These are phyloP conservation scores for Syrrhaptes paradoxus DNA, from an alignment of 2,113 vertebrate genomes.

Conservation along the genomic window DNA sequence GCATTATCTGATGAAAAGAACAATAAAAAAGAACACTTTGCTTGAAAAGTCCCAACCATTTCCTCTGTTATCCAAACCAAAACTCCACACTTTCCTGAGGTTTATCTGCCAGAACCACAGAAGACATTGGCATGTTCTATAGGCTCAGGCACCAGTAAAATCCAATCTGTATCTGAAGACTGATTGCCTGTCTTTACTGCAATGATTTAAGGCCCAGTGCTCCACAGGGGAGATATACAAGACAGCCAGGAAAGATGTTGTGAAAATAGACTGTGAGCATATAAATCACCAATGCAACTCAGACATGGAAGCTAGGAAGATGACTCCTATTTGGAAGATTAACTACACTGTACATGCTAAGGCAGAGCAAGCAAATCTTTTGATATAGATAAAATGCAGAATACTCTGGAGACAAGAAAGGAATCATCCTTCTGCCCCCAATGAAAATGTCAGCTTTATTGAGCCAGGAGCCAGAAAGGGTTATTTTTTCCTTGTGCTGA, in stretches of 20 bases:
- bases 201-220: slow-evolving; percentile 29
- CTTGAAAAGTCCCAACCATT: not conserved
- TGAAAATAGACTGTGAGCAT: slow-evolving; percentile 31
- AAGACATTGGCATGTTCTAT: slow-evolving; percentile 3
- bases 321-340: slow-evolving; percentile 30
- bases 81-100: slow-evolving; percentile 32
- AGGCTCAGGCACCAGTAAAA: slow-evolving; percentile 36
- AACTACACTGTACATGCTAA: not conserved
- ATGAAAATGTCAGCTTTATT: not conserved
- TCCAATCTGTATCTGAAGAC: slow-evolving; percentile 43
- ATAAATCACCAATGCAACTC: slow-evolving; percentile 50
- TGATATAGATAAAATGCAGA: not conserved
- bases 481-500: not conserved
- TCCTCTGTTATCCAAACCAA: slow-evolving; percentile 17
- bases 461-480: slow-evolving; percentile 5
- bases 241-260: slow-evolving; percentile 43
- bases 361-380: slow-evolving; percentile 1
- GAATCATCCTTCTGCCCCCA: not conserved
- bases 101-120: slow-evolving; percentile 55
- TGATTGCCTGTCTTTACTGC: slow-evolving; percentile 42
- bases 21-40: slow-evolving; percentile 4
- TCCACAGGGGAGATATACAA: slow-evolving; percentile 46
- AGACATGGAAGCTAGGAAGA: slow-evolving; percentile 34
- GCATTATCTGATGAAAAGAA: slow-evolving; percentile 46
- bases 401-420: not conserved